Conservation (phyloP, 53 echinoderm and acorn worm species). For the Zoroaster sp. region DNA sequence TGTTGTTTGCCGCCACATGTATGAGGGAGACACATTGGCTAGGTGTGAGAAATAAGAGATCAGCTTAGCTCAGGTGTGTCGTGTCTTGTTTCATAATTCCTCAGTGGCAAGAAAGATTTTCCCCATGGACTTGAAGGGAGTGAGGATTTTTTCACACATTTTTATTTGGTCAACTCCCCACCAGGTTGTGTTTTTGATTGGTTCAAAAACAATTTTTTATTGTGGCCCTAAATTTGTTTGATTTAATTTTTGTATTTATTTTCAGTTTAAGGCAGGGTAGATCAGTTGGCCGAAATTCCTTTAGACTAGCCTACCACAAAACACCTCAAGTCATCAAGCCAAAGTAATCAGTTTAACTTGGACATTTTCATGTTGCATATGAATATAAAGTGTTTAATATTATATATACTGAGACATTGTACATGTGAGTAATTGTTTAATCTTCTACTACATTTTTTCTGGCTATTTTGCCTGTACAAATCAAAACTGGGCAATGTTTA, state of each 20-base stretch:
- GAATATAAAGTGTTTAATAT: background rate
- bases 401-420: background rate
- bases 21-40: background rate
- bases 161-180: background rate
- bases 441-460: background rate
- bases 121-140: background rate
- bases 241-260: background rate
- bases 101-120: background rate
- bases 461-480: background rate
- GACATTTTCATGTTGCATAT: background rate
- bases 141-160: too few relatives aligned
- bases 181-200: background rate
- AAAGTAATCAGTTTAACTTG: background rate
- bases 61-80: background rate
- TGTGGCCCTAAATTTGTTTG: background rate
- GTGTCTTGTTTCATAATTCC: background rate
- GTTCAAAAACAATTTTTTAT: background rate
- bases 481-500: too few relatives aligned
- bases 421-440: background rate
- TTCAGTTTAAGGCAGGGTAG: background rate
- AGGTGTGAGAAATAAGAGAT: background rate
- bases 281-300: background rate
- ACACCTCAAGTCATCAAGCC: background rate
- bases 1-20: background rate
- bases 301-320: background rate